These are phyloP conservation scores for Athene noctua DNA, from an alignment of 2,113 vertebrate genomes.

Conservation along the genomic window DNA sequence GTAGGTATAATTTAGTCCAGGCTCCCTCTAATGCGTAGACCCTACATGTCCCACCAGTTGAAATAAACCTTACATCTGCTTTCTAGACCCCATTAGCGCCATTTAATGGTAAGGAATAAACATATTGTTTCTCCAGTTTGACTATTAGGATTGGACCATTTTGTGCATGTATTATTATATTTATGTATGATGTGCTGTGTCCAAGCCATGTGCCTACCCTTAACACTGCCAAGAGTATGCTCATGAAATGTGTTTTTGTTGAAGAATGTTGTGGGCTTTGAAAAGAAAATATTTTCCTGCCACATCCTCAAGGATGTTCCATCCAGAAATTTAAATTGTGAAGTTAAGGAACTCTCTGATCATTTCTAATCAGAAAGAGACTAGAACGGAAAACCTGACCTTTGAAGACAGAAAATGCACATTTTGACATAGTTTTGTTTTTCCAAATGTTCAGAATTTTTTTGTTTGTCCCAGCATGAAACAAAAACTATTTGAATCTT, in stretches of 20 bases:
- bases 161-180: not conserved
- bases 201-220: not conserved
- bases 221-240: not conserved
- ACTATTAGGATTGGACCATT: rapidly evolving
- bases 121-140: not conserved
- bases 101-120: not conserved
- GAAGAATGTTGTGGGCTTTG: not conserved
- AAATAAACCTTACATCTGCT: not conserved
- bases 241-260: not conserved
- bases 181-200: not conserved
- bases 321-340: not conserved
- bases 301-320: not conserved
- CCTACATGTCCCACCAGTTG: rapidly evolving
- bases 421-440: not conserved
- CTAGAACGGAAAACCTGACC: not conserved
- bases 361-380: not conserved
- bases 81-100: not conserved
- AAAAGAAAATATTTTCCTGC: not conserved
- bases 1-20: not conserved
- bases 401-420: not conserved
- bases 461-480: not conserved
- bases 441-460: not conserved
- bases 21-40: not conserved
- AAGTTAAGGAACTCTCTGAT: not conserved
- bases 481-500: not conserved